These are phyloP conservation scores for Platyscapa corneri DNA, from an alignment of 1,140 invertebrate species.

Conservation along the genomic window DNA sequence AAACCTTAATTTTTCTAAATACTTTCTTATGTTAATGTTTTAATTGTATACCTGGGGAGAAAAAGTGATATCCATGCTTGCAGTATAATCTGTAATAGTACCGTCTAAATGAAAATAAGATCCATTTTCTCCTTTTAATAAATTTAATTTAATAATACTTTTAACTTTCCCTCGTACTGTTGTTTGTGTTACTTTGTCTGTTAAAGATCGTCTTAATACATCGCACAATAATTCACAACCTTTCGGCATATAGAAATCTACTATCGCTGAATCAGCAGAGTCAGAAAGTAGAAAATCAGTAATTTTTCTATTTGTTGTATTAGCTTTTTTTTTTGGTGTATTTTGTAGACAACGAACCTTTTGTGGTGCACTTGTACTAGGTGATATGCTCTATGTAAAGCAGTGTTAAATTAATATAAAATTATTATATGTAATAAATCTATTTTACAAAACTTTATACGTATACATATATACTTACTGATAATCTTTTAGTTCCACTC, in stretches of 20 bases:
- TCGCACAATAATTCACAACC: slow-evolving; percentile 60
- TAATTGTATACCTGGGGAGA: slow-evolving; percentile 60
- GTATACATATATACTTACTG: slow-evolving; percentile 30
- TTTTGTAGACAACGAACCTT: slow-evolving; percentile 57
- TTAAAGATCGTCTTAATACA: slow-evolving; percentile 53
- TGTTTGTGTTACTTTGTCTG: slow-evolving; percentile 41
- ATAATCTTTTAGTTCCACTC: slow-evolving; percentile 51
- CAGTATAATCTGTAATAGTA: slow-evolving; percentile 62
- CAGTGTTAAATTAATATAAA: not conserved
- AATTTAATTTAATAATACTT: slow-evolving; percentile 57
- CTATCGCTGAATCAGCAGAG: not conserved
- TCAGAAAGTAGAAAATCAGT: slow-evolving; percentile 57
- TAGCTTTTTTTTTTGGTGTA: slow-evolving; percentile 34
- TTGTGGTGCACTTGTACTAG: slow-evolving; percentile 18
- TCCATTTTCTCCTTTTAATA: slow-evolving; percentile 59
- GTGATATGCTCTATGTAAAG: slow-evolving; percentile 49
- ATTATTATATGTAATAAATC: not conserved
- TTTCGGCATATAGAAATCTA: slow-evolving; percentile 40
- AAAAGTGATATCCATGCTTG: slow-evolving; percentile 62
- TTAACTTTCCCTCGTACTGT: slow-evolving; percentile 59
- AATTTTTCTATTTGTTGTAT: slow-evolving; percentile 52
- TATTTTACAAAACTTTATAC: not conserved
- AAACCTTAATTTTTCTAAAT: not conserved
- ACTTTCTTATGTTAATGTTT: not conserved
- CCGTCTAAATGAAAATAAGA: slow-evolving; percentile 58